Percentiles rank a stretch among this genome's conserved stretches.
Evolutionary conservation across 2,797 vertebrate species (phyloP).

Genomic region (Bucorvus abyssinicus): DNA sequence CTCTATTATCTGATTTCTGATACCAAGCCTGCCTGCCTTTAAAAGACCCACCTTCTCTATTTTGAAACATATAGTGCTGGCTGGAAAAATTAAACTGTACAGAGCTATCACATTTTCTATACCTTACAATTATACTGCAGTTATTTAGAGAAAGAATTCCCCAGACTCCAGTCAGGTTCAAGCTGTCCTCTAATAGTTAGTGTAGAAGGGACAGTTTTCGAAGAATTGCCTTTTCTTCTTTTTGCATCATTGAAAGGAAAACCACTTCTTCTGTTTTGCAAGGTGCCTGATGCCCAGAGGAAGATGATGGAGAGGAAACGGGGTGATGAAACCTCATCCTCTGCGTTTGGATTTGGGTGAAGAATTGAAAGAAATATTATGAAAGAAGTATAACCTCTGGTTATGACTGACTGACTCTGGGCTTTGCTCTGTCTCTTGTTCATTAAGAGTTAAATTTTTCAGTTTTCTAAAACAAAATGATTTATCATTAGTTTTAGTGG

Average conservation of each 20-base stretch:
- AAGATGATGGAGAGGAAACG: too few species aligned
- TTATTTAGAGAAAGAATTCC: neutral
- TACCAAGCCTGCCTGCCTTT: neutral
- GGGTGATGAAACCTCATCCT: neutral
- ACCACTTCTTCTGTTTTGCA: neutral
- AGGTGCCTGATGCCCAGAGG: neutral
- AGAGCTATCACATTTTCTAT: neutral
- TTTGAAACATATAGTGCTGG: neutral
- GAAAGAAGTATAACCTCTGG: neutral
- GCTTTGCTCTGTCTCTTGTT: neutral
- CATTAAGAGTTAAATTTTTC: neutral
- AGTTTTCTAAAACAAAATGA: neutral
- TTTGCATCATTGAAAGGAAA: neutral
- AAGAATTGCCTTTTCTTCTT: neutral
- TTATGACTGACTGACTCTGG: neutral
- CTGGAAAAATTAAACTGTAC: neutral
- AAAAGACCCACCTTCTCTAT: neutral
- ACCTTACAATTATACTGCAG: neutral
- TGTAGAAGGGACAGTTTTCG: neutral
- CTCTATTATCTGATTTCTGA: neutral
- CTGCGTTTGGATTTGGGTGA: rapidly evolving
- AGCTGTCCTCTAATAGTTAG: neutral
- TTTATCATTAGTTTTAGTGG: neutral
- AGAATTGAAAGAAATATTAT: neutral
- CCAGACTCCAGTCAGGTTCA: neutral